Evolutionary conservation across 2,113 vertebrate species (phyloP).

Genomic region (Tichodroma muraria): DNA sequence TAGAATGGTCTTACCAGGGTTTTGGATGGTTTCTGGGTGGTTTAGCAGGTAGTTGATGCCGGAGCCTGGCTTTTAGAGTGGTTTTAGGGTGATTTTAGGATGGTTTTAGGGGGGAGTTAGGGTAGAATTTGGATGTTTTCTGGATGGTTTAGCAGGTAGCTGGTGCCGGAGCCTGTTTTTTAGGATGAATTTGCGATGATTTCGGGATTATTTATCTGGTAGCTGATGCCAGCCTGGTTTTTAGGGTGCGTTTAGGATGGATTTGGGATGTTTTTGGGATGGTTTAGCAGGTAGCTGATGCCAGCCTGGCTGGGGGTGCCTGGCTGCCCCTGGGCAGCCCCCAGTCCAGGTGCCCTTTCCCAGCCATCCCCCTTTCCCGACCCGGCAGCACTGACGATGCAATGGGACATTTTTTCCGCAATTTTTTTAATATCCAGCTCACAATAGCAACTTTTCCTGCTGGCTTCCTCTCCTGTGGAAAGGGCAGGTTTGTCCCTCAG

Average conservation of each 20-base stretch:
- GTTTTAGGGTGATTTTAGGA: neutral
- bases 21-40: neutral
- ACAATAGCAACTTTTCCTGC: slow-evolving; percentile 29
- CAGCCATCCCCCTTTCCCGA: fast-evolving
- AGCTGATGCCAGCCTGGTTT: neutral
- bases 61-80: neutral
- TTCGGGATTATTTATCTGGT: neutral
- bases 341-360: neutral
- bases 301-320: neutral
- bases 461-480: neutral
- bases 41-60: neutral
- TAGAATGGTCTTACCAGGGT: neutral
- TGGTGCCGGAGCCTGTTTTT: neutral
- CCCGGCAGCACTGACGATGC: fast-evolving
- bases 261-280: neutral
- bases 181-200: neutral
- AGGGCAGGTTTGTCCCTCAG: slow-evolving; percentile 28
- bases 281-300: neutral
- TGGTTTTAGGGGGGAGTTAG: neutral
- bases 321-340: neutral
- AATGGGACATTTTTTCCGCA: neutral
- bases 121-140: neutral
- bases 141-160: neutral
- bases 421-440: neutral
- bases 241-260: neutral